Base-by-base conservation (phyloP, 2,888 invertebrate species). In the Drosophila planitibia region DNA sequence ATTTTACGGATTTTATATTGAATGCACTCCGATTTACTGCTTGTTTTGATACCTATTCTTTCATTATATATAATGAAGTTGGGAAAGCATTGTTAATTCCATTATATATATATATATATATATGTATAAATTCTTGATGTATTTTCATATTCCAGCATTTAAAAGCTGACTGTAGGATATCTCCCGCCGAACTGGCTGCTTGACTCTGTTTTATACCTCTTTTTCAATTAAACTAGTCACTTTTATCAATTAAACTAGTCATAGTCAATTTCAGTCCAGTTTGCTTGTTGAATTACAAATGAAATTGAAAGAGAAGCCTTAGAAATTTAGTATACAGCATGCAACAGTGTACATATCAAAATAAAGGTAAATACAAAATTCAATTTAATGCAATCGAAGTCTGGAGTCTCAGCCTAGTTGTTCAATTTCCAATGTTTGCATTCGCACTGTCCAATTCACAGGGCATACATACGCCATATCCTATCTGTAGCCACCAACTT, bases 331-430 rank as follows among this genome's bases (percentile, higher is more conserved):
- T 33, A 22, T 12, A n/a, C 55, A 28, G 37, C 28, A 37, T 28
- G 55, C 60, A 47, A 41, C 41, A 25, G 39, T 65, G 52, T 71
- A 51, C 68, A 81, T 63, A 73, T 66, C 53, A 44, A 71, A 67
- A 74, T 74, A 67, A 74, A 77, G 80, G 82, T 80, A 85, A 85
- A 85, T 84, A 85, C 67, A 77, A 85, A 85, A 85, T 89, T 89
- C 82, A 87, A 85, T 85, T 89, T 87, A 82, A 89, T 75, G 77
- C 89, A 82, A 77, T 82, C 72, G 87, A 69, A 67, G 63, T 52
- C 57, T 67, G 47, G 55, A 41, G 47, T 16, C 47, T 16, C 25
- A 19, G 37, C 6, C 28, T n/a, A 19, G 28, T 28, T 33, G 33
- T 54, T 35, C 53, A 33, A 33, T 22, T 14, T 54, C 28, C 22